Evolutionary conservation across 2,113 vertebrate species (phyloP).

Genomic region (Ptyas mucosa): DNA sequence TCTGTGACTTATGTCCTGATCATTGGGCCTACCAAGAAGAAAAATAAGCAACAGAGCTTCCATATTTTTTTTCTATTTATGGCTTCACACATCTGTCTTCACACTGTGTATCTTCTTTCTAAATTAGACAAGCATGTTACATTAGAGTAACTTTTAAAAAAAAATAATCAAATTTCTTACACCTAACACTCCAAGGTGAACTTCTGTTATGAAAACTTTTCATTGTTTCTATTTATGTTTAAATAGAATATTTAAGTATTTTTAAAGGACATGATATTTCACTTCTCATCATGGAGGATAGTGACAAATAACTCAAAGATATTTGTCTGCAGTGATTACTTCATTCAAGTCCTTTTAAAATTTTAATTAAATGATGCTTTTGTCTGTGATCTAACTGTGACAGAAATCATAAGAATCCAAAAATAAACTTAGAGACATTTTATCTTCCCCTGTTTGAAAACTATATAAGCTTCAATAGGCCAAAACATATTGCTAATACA

Average conservation of each 20-base stretch:
- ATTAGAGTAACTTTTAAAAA: background rate
- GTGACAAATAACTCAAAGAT: background rate
- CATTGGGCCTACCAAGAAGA: no score
- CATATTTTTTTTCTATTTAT: background rate
- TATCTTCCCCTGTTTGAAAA: background rate
- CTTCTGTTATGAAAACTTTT: background rate
- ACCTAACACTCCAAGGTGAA: background rate
- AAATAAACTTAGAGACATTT: background rate
- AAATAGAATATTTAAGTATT: background rate
- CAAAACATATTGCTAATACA: background rate
- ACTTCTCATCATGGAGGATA: background rate
- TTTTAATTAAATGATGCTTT: background rate
- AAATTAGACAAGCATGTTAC: background rate
- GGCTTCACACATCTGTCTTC: background rate
- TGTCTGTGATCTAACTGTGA: background rate
- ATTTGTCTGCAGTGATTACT: background rate
- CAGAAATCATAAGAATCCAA: background rate
- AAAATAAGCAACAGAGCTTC: no score
- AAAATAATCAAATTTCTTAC: background rate
- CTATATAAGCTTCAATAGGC: background rate
- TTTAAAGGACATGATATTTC: background rate
- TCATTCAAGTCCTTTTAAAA: background rate
- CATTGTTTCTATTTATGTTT: background rate
- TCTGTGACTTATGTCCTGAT: no score
- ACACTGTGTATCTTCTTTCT: background rate